Base-by-base conservation (phyloP, 2,797 vertebrate species). In the Sebastiscus albofasciatus region DNA sequence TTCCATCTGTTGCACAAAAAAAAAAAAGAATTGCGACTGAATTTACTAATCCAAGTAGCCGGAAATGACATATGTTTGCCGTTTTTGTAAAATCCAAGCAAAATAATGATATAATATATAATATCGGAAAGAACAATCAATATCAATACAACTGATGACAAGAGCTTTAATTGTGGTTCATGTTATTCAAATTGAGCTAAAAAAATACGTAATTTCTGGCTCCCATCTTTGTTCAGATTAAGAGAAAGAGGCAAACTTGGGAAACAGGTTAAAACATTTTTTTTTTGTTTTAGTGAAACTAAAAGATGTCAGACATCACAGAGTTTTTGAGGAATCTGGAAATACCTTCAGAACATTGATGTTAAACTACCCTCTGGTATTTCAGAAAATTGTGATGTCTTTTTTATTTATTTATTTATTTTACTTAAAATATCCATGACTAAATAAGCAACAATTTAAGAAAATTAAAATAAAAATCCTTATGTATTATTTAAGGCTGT, bases 1-100 rank as follows among this genome's bases (percentile, higher is more conserved):
- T 60, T 76, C 39, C 77, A 36, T 79, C 77, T 79, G 77, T 34
- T 72, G 49, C 59, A 42, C 6, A 4, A 9, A 31, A 46, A 29
- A 36, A 69, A 1, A 31, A 27, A 12, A 59, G 18, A 46, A 46
- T 67, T 10, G 46, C 6, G 14, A 31, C 39, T 72, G n/a, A 54
- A 39, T 76, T 65, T 31, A 59, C 10, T 66, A 6, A 70, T 18
- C 12, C 12, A 31, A 0, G 1, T 1, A 24, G 52, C 42, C 8
- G 8, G 16, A 22, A 49, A 49, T 49, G 0, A 49, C 60, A 76
- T 16, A 60, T 72, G 62, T 34, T 27, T 20, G 18, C 9, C 34
- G 2, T 68, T 61, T 52, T 78, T 46, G 8, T 64, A 39, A 49
- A 49, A 64, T 2, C n/a, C 16, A 42, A 39, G 22, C 11, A 24